These are phyloP conservation scores for Emys orbicularis DNA, from an alignment of 2,797 vertebrate genomes.

Conservation along the genomic window DNA sequence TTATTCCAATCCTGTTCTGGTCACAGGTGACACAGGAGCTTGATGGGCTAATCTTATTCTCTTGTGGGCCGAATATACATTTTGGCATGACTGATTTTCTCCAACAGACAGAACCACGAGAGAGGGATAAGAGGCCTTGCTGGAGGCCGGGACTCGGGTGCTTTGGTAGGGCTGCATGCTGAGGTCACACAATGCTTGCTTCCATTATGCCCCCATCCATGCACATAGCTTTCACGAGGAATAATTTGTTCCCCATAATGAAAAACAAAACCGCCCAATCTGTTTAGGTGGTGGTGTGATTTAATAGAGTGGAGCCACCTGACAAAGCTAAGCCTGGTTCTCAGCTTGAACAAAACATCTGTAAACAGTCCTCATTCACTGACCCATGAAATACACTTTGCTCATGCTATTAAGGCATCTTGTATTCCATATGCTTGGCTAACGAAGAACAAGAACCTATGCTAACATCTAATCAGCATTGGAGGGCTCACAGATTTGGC, in stretches of 20 bases:
- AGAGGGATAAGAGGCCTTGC: neutral
- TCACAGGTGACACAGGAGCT: neutral
- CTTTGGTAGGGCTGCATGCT: neutral
- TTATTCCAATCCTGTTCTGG: constrained; percentile 29
- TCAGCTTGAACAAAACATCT: neutral
- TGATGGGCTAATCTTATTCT: neutral
- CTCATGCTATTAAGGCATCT: neutral
- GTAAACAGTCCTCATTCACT: neutral
- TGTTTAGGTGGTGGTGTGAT: neutral
- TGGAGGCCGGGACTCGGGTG: neutral
- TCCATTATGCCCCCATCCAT: neutral
- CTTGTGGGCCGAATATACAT: neutral
- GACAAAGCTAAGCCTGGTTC: neutral
- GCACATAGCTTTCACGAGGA: neutral
- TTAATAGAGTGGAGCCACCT: neutral
- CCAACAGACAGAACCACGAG: neutral
- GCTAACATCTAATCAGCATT: neutral
- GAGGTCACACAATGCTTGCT: neutral
- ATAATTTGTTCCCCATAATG: neutral
- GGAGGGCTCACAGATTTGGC: neutral
- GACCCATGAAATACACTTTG: neutral
- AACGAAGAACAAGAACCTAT: neutral
- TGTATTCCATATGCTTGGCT: neutral
- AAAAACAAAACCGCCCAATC: constrained; percentile 14
- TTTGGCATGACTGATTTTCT: neutral